phyloP scores from a whole-genome alignment of 2,113 vertebrate species.

The Silurus glanis region DNA sequence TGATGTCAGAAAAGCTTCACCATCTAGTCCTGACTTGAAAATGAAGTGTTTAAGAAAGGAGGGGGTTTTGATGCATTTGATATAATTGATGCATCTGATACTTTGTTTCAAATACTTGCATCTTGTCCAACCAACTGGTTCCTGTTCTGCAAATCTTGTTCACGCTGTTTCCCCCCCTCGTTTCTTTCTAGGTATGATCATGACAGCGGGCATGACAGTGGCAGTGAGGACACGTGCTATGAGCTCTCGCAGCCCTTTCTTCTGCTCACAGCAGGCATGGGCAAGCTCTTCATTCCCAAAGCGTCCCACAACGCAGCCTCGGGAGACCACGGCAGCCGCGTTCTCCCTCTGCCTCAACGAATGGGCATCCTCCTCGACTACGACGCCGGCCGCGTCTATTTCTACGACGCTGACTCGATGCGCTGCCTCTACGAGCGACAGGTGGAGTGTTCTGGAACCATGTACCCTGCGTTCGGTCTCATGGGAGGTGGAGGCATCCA shows the following conservation, averaged over 20 bases:
- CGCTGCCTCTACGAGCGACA: constrained; percentile 88
- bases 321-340: constrained; percentile 74
- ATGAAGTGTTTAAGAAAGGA: background rate
- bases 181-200: constrained; percentile 83
- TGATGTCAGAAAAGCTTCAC: background rate
- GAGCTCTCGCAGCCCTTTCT: constrained; percentile 89
- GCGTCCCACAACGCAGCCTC: constrained; percentile 64
- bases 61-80: background rate
- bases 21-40: background rate
- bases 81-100: background rate
- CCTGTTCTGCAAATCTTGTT: background rate
- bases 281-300: constrained; percentile 89
- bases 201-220: constrained; percentile 96
- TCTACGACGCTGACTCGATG: constrained; percentile 87
- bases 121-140: background rate
- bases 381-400: constrained; percentile 84
- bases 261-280: constrained; percentile 91
- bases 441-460: constrained; percentile 88
- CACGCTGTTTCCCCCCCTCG: background rate
- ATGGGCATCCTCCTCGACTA: constrained; percentile 90
- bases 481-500: constrained; percentile 87
- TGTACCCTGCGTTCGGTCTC: constrained; percentile 93
- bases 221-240: constrained; percentile 88
- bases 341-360: constrained; percentile 83
- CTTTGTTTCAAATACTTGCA: background rate